phyloP scores from a whole-genome alignment of 2,113 vertebrate genomes.

The Sinocyclocheilus maitianheensis region DNA sequence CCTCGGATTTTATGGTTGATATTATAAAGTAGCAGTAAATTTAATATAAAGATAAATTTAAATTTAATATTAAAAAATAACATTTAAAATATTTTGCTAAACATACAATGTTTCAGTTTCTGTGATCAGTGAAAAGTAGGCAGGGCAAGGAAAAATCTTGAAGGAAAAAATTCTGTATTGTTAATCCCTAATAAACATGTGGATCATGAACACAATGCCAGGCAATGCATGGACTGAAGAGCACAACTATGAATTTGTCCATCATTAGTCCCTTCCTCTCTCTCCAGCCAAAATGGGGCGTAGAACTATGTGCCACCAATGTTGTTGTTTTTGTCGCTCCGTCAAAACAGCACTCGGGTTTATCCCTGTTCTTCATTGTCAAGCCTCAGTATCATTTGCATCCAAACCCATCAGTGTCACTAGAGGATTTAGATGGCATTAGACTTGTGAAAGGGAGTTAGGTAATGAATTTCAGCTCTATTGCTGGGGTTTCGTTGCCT shows the following conservation, averaged over 20 bases:
- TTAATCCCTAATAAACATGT: not conserved
- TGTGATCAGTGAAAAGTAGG: not conserved
- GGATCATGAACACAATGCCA: not conserved
- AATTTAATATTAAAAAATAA: not conserved
- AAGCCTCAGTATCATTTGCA: constrained; percentile 61
- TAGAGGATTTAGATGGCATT: constrained; percentile 52
- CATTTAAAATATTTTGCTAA: too few relatives aligned
- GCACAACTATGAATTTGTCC: not conserved
- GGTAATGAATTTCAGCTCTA: constrained; percentile 12
- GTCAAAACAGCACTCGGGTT: constrained; percentile 65
- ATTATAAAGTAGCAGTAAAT: not conserved
- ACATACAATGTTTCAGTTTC: too few relatives aligned
- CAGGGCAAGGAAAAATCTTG: not conserved
- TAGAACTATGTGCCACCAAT: not conserved
- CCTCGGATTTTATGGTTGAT: not conserved
- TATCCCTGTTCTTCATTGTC: constrained; percentile 65
- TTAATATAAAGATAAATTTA: not conserved
- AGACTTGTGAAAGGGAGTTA: constrained; percentile 20
- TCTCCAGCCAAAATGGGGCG: not conserved
- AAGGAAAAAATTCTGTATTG: not conserved
- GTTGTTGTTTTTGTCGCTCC: constrained; percentile 36
- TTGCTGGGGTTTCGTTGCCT: not conserved
- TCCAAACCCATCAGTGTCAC: constrained; percentile 46
- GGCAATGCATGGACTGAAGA: not conserved
- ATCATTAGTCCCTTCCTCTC: not conserved